Base-by-base conservation (phyloP, 1,140 invertebrate species). In the Palaemon carinicauda region DNA sequence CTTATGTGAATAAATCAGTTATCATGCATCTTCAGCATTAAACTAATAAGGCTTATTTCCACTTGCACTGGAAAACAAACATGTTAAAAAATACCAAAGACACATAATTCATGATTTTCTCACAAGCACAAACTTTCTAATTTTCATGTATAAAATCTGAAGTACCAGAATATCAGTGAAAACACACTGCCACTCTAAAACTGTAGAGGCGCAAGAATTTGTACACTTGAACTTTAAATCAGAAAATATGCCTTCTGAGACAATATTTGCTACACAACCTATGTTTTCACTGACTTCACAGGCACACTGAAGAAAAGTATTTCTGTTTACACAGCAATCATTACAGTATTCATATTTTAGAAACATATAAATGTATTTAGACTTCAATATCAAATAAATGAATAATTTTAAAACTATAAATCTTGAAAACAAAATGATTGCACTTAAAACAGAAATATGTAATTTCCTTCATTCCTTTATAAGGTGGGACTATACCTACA, bases 201-300 rank as follows among this genome's bases (percentile, higher is more conserved):
- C 80, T 80, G 73, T 80, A 71, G 69, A 74, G 84, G 84, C 75
- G 80, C 41, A 41, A 41, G 56, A 86, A 86, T 86, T 86, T 86
- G 84, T 86, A 86, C 84, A 79, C 77, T 86, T 79, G 31, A 71
- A 80, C 71, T 73, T 80, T 79, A 75, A 80, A 53, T 86, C 78
- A 80, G 52, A 86, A 86, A 86, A 86, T 86, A 86, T 86, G 77
- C 80, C 77, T 86, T 86, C 84, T 86, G 84, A 86, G 80, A 86
- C 80, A 78, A 86, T 86, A 86, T 69, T 86, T 73, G 54, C 77
- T 86, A 86, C 84, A 86, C 69, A 80, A 86, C 84, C 77, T 73
- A 27, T 86, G 84, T 86, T 86, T 86, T 86, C 84, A 86, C 84
- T 86, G 84, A 86, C 83, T 86, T 86, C 60, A 73, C 73, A 60